Base-by-base conservation (phyloP, 1,140 invertebrate species). In the Mesaphorura yosii region DNA sequence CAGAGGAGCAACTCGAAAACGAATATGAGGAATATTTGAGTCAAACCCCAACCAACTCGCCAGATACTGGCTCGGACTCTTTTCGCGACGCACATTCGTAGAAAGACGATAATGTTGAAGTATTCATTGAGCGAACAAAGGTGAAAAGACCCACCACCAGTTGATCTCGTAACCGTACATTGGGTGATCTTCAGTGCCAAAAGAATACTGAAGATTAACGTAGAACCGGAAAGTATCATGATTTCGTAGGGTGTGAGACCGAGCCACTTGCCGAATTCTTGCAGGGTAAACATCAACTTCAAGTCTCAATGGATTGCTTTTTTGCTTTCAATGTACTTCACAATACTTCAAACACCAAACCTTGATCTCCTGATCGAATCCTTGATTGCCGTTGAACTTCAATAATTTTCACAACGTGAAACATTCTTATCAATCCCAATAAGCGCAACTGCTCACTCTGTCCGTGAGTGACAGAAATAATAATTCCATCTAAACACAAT, bases 231-330 rank as follows among this genome's bases (percentile, higher is more conserved):
- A 67, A 90, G 87, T 48, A 92, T 78, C 77, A 87, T 85, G 65
- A 96, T 86, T 73, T 96, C 91, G 72, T 94, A 93, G 28, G 88
- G 79, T 4, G 90, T 93, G 47, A 95, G 72, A 58, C 90, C 88
- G 26, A 95, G 75, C 91, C 90, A 95, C 51, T 81, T 78, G n/a
- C 88, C 84, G 44, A 94, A 72, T 71, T 96, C 90, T 62, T 83
- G 79, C 23, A 93, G 67, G 41, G 82, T 86, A 71, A 88, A 92
- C 72, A 92, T 88, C 86, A 89, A 90, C 58, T 62, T 78, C n/a
- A n/a, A n/a, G n/a, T n/a, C n/a, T n/a, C n/a, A n/a, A n/a, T n/a
- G n/a, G n/a, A n/a, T n/a, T n/a, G n/a, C n/a, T n/a, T n/a, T n/a
- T n/a, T n/a, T n/a, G n/a, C n/a, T n/a, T n/a, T n/a, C n/a, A n/a